phyloP scores from a whole-genome alignment of 2,113 vertebrate genomes.

The Dromas ardeola region DNA sequence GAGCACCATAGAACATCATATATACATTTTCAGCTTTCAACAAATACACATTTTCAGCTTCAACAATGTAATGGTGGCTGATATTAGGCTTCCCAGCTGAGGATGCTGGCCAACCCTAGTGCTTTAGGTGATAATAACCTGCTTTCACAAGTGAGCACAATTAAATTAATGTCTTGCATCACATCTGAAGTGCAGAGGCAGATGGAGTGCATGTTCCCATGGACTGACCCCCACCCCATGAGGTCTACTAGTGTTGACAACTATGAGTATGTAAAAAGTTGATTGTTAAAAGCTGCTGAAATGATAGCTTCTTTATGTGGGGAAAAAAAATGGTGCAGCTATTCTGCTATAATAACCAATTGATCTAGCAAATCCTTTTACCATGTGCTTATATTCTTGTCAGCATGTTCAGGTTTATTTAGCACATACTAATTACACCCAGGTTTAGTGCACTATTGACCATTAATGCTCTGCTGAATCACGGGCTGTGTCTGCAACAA shows the following conservation, averaged over 20 bases:
- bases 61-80: accelerated
- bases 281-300: not conserved
- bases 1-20: too few species aligned
- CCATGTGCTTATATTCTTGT: not conserved
- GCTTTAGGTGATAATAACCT: not conserved
- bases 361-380: not conserved
- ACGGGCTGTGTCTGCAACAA: not conserved
- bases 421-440: not conserved
- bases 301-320: not conserved
- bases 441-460: not conserved
- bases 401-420: not conserved
- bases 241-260: not conserved
- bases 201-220: accelerated
- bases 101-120: not conserved
- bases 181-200: not conserved
- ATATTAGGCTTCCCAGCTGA: not conserved
- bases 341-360: not conserved
- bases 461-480: not conserved
- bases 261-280: not conserved
- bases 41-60: not conserved
- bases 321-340: not conserved
- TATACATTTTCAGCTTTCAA: not conserved
- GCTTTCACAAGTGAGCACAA: not conserved
- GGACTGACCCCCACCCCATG: not conserved
- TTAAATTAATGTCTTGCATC: not conserved